Evolutionary conservation across 2,113 vertebrate species (phyloP).

Genomic region (Oxyura jamaicensis): DNA sequence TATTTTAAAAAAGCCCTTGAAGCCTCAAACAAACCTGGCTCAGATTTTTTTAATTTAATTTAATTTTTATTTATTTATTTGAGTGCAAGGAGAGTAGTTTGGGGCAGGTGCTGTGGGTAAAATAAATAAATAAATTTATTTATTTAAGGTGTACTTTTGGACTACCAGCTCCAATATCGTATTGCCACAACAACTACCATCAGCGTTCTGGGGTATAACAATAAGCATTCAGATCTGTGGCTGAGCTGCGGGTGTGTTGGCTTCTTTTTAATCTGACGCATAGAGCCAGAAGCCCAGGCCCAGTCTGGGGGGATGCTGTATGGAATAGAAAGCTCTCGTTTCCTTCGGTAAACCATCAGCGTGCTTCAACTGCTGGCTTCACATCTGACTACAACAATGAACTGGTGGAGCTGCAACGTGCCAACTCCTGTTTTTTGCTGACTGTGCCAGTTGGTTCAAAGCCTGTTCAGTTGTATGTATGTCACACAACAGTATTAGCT

Average conservation of each 20-base stretch:
- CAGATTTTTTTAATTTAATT: not conserved
- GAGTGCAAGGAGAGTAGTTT: not conserved
- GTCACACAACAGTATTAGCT: not conserved
- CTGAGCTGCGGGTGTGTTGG: not conserved
- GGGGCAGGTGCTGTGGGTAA: not conserved
- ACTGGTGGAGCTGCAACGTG: not conserved
- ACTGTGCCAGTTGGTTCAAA: not conserved
- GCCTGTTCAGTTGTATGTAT: not conserved
- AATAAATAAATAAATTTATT: not conserved
- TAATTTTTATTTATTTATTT: not conserved
- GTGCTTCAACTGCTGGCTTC: not conserved
- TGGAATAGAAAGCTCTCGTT: not conserved
- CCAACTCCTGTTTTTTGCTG: not conserved
- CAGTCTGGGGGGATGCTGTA: not conserved
- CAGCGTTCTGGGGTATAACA: not conserved
- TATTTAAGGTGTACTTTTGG: not conserved
- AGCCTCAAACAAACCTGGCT: not conserved
- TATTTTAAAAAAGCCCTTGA: not conserved
- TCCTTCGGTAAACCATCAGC: not conserved
- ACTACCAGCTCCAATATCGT: not conserved
- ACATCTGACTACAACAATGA: not conserved
- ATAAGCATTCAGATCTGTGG: not conserved
- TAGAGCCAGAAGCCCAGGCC: not conserved
- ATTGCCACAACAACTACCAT: not conserved
- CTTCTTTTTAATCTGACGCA: not conserved